A percentile compares a stretch with the other conserved stretches of the same genome.
Evolutionary conservation across 2,113 vertebrate genomes (phyloP).

Genomic region (Aythya baeri): DNA sequence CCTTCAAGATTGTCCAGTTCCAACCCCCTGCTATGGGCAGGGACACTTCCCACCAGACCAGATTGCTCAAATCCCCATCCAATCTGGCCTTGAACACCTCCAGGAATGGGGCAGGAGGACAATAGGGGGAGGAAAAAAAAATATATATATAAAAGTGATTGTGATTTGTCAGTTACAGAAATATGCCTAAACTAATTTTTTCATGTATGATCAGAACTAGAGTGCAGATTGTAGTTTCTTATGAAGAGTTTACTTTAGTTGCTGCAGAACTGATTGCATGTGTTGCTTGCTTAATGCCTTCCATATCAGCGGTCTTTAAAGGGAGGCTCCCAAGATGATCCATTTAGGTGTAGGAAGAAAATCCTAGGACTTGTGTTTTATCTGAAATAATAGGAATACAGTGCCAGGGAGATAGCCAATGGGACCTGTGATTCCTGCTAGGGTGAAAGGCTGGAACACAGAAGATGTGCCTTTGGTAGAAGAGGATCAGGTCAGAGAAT

Average conservation of each 20-base stretch:
- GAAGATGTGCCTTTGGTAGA: background rate
- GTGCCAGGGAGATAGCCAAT: background rate
- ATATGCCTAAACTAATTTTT: background rate
- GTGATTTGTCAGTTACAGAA: background rate
- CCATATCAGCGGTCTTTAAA: background rate
- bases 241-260: background rate
- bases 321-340: background rate
- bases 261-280: background rate
- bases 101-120: too few relatives aligned
- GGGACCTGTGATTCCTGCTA: too few relatives aligned
- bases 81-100: too few relatives aligned
- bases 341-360: background rate
- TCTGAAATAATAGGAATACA: background rate
- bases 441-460: background rate
- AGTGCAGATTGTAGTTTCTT: background rate
- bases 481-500: too few relatives aligned
- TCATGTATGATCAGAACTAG: background rate
- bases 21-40: too few relatives aligned
- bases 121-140: background rate
- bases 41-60: too few relatives aligned
- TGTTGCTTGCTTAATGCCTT: background rate
- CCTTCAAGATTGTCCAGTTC: too few relatives aligned
- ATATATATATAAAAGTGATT: background rate
- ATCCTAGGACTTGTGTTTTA: background rate
- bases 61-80: too few relatives aligned